These are phyloP conservation scores for Venusia cambrica DNA, from an alignment of 2,888 invertebrate genomes.

Conservation along the genomic window DNA sequence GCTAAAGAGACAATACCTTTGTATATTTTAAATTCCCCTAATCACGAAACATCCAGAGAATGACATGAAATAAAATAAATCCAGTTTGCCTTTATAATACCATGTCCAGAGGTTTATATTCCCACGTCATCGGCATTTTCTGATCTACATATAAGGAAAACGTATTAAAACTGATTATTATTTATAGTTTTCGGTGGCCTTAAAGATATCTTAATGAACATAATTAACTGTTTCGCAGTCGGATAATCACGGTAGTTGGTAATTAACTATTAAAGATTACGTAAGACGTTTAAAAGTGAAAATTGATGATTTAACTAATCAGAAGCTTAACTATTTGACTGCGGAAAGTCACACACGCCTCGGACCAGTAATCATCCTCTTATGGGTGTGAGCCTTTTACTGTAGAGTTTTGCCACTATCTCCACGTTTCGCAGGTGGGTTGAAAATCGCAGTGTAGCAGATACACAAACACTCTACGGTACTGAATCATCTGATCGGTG, in stretches of 20 bases:
- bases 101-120: slow-evolving; percentile 4
- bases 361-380: no score
- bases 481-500: no score
- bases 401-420: no score
- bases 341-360: no score
- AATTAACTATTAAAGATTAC: slow-evolving; percentile 10
- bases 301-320: slow-evolving; percentile 9
- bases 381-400: no score
- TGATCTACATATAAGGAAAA: slow-evolving; percentile 22
- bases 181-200: slow-evolving; percentile 17
- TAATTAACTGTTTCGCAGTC: slow-evolving; percentile 16
- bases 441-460: no score
- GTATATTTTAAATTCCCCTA: no score
- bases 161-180: slow-evolving; percentile 21
- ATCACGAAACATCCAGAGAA: no score
- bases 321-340: neutral
- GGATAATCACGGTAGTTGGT: slow-evolving; percentile 1
- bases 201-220: slow-evolving; percentile 15
- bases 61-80: no score
- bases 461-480: no score
- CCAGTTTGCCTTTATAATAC: neutral
- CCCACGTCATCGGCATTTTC: slow-evolving; percentile 13
- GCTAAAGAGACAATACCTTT: no score
- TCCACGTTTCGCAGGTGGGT: no score
- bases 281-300: slow-evolving; percentile 11